phyloP scores from a whole-genome alignment of 2,113 vertebrate genomes.

The Tinamus guttatus region DNA sequence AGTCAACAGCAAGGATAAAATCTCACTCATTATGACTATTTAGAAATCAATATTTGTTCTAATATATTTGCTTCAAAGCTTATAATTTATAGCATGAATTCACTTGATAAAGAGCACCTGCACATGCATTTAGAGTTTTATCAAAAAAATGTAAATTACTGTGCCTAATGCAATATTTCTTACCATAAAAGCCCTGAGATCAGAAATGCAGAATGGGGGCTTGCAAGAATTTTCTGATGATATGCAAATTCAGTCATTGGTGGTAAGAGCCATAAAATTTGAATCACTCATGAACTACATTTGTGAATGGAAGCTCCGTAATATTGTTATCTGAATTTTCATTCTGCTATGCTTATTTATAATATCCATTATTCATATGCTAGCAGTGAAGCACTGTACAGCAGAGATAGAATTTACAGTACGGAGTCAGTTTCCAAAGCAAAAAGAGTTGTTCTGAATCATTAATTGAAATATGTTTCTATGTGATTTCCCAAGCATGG shows the following conservation, averaged over 20 bases:
- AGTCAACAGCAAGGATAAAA: slow-evolving; percentile 42
- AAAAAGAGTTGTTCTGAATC: background rate
- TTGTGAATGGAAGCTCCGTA: slow-evolving; percentile 3
- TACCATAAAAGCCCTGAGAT: slow-evolving; percentile 27
- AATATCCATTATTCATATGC: slow-evolving; percentile 17
- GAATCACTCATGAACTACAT: background rate
- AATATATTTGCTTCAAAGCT: background rate
- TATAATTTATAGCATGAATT: slow-evolving; percentile 6
- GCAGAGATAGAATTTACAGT: slow-evolving; percentile 13
- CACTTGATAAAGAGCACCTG: slow-evolving; percentile 21
- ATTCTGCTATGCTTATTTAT: slow-evolving; percentile 21
- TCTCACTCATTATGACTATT: background rate
- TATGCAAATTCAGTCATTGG: slow-evolving; percentile 43
- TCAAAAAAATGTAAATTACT: slow-evolving; percentile 50
- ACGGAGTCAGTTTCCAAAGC: background rate
- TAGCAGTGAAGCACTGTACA: background rate
- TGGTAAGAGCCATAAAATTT: slow-evolving; percentile 44
- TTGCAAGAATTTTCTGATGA: background rate
- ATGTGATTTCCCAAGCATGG: background rate
- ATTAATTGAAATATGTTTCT: slow-evolving; percentile 12
- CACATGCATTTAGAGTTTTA: slow-evolving; percentile 40
- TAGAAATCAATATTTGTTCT: slow-evolving; percentile 41
- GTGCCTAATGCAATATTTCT: slow-evolving; percentile 26
- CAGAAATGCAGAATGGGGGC: slow-evolving; percentile 16
- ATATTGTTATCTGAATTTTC: slow-evolving; percentile 19